Base-by-base conservation (phyloP, 2,113 vertebrate species). In the Pycnonotus jocosus region DNA sequence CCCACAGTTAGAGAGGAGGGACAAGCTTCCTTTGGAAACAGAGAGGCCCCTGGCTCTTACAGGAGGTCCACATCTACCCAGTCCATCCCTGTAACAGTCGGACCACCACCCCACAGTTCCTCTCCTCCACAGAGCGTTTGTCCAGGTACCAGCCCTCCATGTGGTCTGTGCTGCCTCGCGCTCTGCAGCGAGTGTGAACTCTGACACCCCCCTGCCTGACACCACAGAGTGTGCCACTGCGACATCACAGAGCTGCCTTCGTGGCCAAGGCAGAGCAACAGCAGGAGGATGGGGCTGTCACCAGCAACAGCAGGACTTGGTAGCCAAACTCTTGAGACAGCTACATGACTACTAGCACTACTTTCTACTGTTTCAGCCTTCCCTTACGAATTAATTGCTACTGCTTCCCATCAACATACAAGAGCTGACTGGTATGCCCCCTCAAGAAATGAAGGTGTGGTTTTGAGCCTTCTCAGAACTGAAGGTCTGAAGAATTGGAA, bases 131-230 rank as follows among this genome's bases (percentile, higher is more conserved):
- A 60, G 42, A 66, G 33, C 14, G 27, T 57, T 40, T 78, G 44
- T 24, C n/a, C 28, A 73, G 23, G 25, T 62, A 40, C 12, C 35
- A 25, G 27, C 1, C 1, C 21, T 62, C 7, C 20, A 11, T 7
- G 14, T 4, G 8, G 15, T 58, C 51, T 35, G 37, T 71, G 31
- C 40, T 56, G 44, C 61, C 14, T 37, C 33, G 9, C 40, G 65
- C n/a, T 42, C 35, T 25, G 25, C 9, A 71, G 23, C 0, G 0
- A 72, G 13, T 3, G 10, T 45, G 57, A 79, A 20, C 11, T 2
- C 15, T 0, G 0, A 47, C 27, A 76, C 7, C 56, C 45, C 33
- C 27, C 28, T 40, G 28, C 24, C n/a, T 45, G 37, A 53, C 15
- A 42, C 50, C 22, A 40, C 28, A 3, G n/a, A n/a, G n/a, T 25